A percentile compares a stretch with the other conserved stretches of the same genome.
These are phyloP conservation scores for Ypsolopha sequella DNA, from an alignment of 2,888 invertebrate species.

Conservation along the genomic window DNA sequence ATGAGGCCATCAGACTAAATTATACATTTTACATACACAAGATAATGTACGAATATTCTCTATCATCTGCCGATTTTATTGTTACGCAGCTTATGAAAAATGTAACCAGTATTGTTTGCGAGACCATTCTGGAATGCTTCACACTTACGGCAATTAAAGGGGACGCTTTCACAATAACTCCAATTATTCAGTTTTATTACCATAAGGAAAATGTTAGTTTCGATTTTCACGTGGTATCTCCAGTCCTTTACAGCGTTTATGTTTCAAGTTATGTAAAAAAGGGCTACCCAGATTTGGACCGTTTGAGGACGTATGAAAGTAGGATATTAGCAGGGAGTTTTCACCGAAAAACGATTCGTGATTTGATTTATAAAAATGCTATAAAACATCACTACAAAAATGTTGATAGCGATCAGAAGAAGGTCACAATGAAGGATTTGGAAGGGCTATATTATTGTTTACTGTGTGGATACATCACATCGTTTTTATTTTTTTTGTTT, in stretches of 20 bases:
- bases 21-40: too few relatives aligned
- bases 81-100: too few relatives aligned
- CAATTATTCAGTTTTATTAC: not conserved
- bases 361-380: not conserved
- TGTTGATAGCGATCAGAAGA: not conserved
- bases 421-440: not conserved
- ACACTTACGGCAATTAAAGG: too few relatives aligned
- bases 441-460: not conserved
- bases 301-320: conserved; percentile 7
- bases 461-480: not conserved
- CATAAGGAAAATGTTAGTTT: conserved; percentile 4
- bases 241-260: conserved; percentile 1
- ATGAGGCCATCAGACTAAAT: too few relatives aligned
- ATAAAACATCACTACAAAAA: not conserved
- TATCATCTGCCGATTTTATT: too few relatives aligned
- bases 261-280: conserved; percentile 6
- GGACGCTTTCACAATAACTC: not conserved
- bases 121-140: too few relatives aligned
- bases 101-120: too few relatives aligned
- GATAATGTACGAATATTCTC: too few relatives aligned
- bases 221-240: conserved; percentile 1
- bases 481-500: not conserved
- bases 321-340: conserved; percentile 5
- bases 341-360: conserved; percentile 4
- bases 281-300: conserved; percentile 11